phyloP scores from a whole-genome alignment of 2,113 vertebrate genomes.

The Merops nubicus region DNA sequence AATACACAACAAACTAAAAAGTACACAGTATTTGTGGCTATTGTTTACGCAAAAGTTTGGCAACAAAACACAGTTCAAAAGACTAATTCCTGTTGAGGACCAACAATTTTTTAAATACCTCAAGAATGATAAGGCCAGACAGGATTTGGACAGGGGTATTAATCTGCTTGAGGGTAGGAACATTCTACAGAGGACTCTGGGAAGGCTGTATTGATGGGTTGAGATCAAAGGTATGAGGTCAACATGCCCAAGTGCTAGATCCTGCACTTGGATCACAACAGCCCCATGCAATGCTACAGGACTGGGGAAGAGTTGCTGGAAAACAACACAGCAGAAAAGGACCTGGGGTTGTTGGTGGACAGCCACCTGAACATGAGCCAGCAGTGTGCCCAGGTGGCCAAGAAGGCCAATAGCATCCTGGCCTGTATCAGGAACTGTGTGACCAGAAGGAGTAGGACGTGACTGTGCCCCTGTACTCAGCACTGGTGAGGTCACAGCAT shows the following conservation, averaged over 20 bases:
- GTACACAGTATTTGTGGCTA: not conserved
- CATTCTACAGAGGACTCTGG: not conserved
- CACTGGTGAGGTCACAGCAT: too few relatives aligned
- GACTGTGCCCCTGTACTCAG: too few relatives aligned
- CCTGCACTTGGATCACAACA: not conserved
- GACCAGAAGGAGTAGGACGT: too few relatives aligned
- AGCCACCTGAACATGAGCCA: too few relatives aligned
- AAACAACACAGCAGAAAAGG: too few relatives aligned
- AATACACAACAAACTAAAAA: not conserved
- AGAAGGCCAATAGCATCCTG: too few relatives aligned
- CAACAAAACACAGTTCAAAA: not conserved
- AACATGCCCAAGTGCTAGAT: not conserved
- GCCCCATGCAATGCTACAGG: accelerated
- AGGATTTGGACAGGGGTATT: not conserved
- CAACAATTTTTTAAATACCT: not conserved
- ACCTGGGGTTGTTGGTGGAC: too few relatives aligned
- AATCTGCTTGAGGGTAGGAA: not conserved
- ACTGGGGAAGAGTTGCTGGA: too few relatives aligned
- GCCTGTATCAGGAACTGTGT: too few relatives aligned
- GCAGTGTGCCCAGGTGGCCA: too few relatives aligned
- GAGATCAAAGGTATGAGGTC: too few relatives aligned
- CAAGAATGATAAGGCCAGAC: not conserved
- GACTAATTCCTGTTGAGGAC: not conserved
- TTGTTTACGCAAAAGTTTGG: not conserved
- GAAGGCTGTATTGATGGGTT: not conserved